Conservation (phyloP, 2,797 vertebrate genomes). For the Nothura maculosa region DNA sequence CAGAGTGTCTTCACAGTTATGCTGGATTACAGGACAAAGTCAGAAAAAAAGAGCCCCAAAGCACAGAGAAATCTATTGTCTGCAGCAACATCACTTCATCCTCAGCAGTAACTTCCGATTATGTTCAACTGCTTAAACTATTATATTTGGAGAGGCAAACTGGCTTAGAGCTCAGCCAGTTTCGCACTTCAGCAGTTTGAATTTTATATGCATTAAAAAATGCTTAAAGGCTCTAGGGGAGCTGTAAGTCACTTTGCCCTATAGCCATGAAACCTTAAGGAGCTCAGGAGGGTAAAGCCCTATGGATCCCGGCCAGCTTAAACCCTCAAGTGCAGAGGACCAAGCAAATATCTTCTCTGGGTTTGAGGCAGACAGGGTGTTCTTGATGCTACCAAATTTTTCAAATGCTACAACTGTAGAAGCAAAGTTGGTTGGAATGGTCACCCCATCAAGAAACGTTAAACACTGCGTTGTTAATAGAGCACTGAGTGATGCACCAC, state of each 20-base stretch:
- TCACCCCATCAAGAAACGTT: neutral
- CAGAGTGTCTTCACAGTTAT: neutral
- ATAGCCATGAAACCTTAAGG: conserved; percentile 1
- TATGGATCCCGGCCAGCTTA: conserved; percentile 1
- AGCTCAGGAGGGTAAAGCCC: neutral
- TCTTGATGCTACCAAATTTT: neutral
- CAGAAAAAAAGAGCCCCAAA: neutral
- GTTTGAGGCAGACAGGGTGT: neutral
- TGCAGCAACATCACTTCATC: neutral
- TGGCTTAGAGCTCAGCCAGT: conserved; percentile 36
- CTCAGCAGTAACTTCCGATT: neutral
- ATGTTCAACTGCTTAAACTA: neutral
- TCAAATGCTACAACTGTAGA: neutral
- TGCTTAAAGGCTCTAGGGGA: conserved; percentile 21
- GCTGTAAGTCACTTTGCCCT: conserved; percentile 47
- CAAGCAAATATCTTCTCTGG: neutral
- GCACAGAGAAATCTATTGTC: neutral
- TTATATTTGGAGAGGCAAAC: conserved; percentile 31
- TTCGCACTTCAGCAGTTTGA: conserved; percentile 29
- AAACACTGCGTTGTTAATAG: neutral
- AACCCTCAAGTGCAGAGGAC: neutral
- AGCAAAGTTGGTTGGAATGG: neutral
- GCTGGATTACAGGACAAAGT: neutral
- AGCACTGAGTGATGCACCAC: fast-evolving
- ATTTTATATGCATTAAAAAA: conserved; percentile 33